Base-by-base conservation (phyloP, 2,797 vertebrate species). In the Anguilla marmorata region DNA sequence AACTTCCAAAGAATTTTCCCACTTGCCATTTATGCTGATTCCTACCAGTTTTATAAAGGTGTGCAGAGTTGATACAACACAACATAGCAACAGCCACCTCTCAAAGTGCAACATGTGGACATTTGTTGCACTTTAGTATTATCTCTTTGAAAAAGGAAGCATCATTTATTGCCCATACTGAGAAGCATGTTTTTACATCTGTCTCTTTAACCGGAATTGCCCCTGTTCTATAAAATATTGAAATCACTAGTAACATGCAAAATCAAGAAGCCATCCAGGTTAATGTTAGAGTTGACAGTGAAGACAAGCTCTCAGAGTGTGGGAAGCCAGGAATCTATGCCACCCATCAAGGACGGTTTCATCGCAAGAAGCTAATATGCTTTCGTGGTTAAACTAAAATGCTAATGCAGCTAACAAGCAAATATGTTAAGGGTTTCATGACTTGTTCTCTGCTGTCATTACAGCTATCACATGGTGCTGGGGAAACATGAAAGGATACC, bases 301-400 rank as follows among this genome's bases (percentile, higher is more conserved):
- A 85, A 69, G 72, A 37, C 58, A 86, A 89, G 84, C 83, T 1
- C 69, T 37, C 9, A 33, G n/a, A 27, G 66, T 72, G 66, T 5
- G 14, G 69, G 69, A 41, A 16, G 74, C 74, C 19, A 16, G 74
- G 74, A 76, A 41, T 16, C 3, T 37, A 16, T 0, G 33, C 1
- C 27, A 30, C 69, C 2, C 2, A 88, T 85, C 56, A 54, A 85
- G 91, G 21, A 85, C 90, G 94, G 89, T 95, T 24, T n/a, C 24
- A 24, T 60, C 16, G 9, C 93, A 94, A 87, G 84, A 88, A 91
- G 91, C 91, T 94, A 94, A 94, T 95, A 92, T 94, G 93, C 91
- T 93, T n/a, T 24, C 21, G n/a, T 66, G 60, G 21, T 66, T 66
- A 66, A 30, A 74, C 69, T 33, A 74, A 74, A 9, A 74, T 21